phyloP scores from a whole-genome alignment of 1,140 invertebrate species.

The Asobara japonica region DNA sequence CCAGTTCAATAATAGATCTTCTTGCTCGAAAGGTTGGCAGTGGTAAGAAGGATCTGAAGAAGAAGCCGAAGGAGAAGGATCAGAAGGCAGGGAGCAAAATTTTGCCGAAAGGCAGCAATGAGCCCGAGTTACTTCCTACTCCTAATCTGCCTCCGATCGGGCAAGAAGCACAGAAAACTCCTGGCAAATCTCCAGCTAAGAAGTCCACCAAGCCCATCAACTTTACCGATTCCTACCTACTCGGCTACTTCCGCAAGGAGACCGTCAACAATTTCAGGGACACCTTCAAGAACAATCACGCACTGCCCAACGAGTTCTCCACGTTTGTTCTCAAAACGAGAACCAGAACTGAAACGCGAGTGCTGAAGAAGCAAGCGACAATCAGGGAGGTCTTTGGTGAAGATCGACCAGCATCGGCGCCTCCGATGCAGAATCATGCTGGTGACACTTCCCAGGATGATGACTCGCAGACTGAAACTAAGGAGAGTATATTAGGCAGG shows the following conservation, averaged over 20 bases:
- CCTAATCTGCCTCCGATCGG: constrained; percentile 62
- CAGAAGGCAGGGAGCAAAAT: constrained; percentile 46
- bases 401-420: constrained; percentile 74
- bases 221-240: constrained; percentile 65
- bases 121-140: constrained; percentile 73
- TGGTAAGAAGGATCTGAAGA: constrained; percentile 69
- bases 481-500: constrained; percentile 44
- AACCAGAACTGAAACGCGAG: constrained; percentile 79
- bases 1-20: constrained; percentile 73
- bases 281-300: constrained; percentile 73
- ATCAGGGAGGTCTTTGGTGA: constrained; percentile 84
- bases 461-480: constrained; percentile 58
- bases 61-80: constrained; percentile 59
- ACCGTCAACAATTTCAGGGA: constrained; percentile 76
- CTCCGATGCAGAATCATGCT: constrained; percentile 65
- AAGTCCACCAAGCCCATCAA: constrained; percentile 66
- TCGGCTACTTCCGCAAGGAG: constrained; percentile 77
- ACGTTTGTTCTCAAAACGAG: constrained; percentile 78
- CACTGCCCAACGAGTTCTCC: constrained; percentile 71
- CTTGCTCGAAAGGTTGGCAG: constrained; percentile 71
- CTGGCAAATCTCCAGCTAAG: constrained; percentile 67
- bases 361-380: constrained; percentile 79
- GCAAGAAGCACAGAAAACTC: constrained; percentile 52
- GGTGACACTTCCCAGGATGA: constrained; percentile 59
- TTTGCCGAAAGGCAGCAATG: constrained; percentile 51